Conservation (phyloP, 2,113 vertebrate species). For the Dicerorhinus sumatrensis region DNA sequence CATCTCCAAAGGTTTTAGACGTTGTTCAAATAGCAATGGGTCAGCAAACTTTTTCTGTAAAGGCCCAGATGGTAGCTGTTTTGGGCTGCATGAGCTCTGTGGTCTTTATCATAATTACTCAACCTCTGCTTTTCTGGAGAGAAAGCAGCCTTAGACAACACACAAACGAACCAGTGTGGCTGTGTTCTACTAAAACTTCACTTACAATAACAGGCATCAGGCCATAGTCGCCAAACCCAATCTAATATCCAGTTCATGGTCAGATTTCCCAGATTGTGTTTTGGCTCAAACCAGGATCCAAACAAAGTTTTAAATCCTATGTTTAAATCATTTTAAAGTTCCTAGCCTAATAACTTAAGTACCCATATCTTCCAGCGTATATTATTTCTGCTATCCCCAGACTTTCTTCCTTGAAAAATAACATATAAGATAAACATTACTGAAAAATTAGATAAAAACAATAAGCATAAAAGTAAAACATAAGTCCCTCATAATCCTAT, state of each 20-base stretch:
- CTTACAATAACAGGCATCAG: not conserved
- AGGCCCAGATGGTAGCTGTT: not conserved
- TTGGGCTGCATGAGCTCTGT: not conserved
- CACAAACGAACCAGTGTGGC: not conserved
- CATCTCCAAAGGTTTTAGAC: not conserved
- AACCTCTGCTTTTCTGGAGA: not conserved
- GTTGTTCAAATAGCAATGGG: not conserved
- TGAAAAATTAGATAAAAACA: not conserved
- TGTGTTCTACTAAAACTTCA: not conserved
- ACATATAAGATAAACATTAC: not conserved
- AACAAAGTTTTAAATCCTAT: not conserved
- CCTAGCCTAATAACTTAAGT: not conserved
- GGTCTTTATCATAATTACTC: not conserved
- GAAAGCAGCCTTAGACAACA: not conserved
- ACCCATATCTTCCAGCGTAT: not conserved
- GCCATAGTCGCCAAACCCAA: not conserved
- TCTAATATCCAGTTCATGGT: not conserved
- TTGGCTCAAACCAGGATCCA: not conserved
- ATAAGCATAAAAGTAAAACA: not conserved
- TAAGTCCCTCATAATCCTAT: not conserved
- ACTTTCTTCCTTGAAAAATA: not conserved
- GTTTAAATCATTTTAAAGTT: constrained; percentile 4
- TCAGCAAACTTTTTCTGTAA: not conserved
- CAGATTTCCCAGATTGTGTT: not conserved
- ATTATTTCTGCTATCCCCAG: not conserved